Conservation (phyloP, 2,113 vertebrate species). For the Petrocephalus microphthalmus region DNA sequence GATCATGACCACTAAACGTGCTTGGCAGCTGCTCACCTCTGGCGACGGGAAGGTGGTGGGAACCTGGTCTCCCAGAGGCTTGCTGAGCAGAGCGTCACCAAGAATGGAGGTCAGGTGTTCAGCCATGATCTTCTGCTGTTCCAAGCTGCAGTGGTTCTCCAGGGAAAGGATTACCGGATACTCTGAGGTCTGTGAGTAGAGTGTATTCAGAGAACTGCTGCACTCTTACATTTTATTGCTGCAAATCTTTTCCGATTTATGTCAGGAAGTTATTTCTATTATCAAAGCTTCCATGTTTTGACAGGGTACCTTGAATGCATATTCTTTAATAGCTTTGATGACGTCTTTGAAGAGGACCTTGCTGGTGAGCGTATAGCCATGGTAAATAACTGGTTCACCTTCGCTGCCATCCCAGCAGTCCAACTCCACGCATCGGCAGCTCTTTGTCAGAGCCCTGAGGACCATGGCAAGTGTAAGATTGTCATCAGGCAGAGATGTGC, state of each 20-base stretch:
- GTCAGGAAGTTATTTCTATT: background rate
- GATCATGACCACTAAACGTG: background rate
- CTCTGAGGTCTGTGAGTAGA: constrained; percentile 63
- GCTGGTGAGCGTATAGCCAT: constrained; percentile 90
- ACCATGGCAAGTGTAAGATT: background rate
- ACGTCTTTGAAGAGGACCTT: constrained; percentile 89
- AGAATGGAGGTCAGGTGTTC: constrained; percentile 74
- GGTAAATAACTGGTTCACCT: constrained; percentile 84
- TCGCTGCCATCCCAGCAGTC: constrained; percentile 93
- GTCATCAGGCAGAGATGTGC: background rate
- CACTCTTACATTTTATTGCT: background rate
- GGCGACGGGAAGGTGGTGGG: constrained; percentile 76
- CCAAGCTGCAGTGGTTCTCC: constrained; percentile 90
- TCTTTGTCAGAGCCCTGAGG: constrained; percentile 82
- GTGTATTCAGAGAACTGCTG: background rate
- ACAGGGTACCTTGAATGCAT: constrained; percentile 83
- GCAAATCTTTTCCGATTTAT: background rate
- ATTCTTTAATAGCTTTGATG: constrained; percentile 83
- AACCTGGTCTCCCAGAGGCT: constrained; percentile 65
- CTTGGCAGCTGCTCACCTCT: constrained; percentile 60
- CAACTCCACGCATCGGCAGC: constrained; percentile 91
- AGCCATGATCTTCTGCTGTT: constrained; percentile 86
- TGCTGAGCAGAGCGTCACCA: constrained; percentile 73
- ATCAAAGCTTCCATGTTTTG: background rate
- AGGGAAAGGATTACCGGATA: constrained; percentile 92